Base-by-base conservation (phyloP, 2,113 vertebrate species). In the Pachycephala philippinensis region DNA sequence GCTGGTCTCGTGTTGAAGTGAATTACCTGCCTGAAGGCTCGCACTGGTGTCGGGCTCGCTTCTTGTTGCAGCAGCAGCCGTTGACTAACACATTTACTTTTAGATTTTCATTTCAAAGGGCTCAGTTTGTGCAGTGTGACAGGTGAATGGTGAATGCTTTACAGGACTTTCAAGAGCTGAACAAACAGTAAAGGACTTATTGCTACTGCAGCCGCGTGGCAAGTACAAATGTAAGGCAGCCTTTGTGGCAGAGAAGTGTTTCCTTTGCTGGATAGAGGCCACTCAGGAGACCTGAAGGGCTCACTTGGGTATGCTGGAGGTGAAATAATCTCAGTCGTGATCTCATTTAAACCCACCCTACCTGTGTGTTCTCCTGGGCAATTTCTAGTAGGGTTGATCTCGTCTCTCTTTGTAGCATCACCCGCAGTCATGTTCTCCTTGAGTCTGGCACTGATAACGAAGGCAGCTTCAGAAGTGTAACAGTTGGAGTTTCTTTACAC, bases 11-110 rank as follows among this genome's bases (percentile, higher is more conserved):
- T 72, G 90, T 96, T 96, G 93, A 93, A 95, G 92, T 24, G 93
- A 91, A 89, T 97, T 97, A 97, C 97, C 96, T 97, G 98, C 98
- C 96, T 89, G 90, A 92, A 97, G 97, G 97, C 97, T 97, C 26
- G 75, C 8, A 35, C 68, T 79, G 85, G 82, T 90, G 80, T 89
- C 45, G 37, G 96, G 61, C 84, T 79, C 1, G 28, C 93, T 91
- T 57, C 84, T 89, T 87, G 86, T 87, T 88, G 86, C 88, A 89
- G 89, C 72, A 40, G 88, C 90, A 54, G 94, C 76, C 66, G 3
- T 47, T 75, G 85, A 92, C 85, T 85, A 94, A 84, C 61, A 79
- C 79, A 40, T 91, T 95, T 92, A 87, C 94, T 89, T 90, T 92
- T 31, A 89, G 95, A 87, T 96, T 96, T 97, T 96, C 71, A 94